A percentile compares a stretch with the other conserved stretches of the same genome.
These are phyloP conservation scores for Lytechinus variegatus DNA, from an alignment of 35 echinoderm and acorn worm species.

Conservation along the genomic window DNA sequence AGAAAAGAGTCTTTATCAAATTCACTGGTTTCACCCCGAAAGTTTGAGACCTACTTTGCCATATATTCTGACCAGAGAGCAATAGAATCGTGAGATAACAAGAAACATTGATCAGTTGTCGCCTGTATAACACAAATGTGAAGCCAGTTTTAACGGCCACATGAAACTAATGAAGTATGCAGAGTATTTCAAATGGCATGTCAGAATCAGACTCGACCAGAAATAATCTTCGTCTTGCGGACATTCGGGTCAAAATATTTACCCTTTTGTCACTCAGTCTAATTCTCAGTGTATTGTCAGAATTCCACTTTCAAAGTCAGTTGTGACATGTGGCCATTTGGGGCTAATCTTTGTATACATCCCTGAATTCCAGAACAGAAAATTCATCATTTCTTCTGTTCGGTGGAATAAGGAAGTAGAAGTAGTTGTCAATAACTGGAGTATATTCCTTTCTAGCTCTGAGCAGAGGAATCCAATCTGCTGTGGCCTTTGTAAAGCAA, in stretches of 20 bases:
- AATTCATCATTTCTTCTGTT: not conserved
- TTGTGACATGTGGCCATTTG: slow-evolving; percentile 17
- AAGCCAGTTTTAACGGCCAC: not conserved
- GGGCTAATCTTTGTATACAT: not conserved
- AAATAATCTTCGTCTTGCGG: not conserved
- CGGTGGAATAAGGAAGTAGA: too few relatives aligned
- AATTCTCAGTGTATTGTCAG: slow-evolving; percentile 4
- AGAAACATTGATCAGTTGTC: not conserved
- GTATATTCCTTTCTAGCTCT: too few relatives aligned
- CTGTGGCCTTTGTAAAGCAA: not conserved
- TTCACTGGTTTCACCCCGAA: not conserved
- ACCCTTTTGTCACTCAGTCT: not conserved
- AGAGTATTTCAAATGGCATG: not conserved
- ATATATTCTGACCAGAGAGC: not conserved
- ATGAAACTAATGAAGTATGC: not conserved
- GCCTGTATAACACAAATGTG: not conserved
- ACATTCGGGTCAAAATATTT: not conserved
- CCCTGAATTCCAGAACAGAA: not conserved
- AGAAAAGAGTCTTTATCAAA: not conserved
- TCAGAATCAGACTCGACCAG: not conserved
- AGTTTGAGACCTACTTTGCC: not conserved
- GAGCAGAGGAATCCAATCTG: not conserved
- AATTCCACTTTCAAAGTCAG: slow-evolving; percentile 1
- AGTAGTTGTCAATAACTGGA: too few relatives aligned
- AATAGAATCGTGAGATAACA: not conserved